Evolutionary conservation across 2,888 invertebrate genomes (phyloP).

Genomic region (Cerastis leucographa): DNA sequence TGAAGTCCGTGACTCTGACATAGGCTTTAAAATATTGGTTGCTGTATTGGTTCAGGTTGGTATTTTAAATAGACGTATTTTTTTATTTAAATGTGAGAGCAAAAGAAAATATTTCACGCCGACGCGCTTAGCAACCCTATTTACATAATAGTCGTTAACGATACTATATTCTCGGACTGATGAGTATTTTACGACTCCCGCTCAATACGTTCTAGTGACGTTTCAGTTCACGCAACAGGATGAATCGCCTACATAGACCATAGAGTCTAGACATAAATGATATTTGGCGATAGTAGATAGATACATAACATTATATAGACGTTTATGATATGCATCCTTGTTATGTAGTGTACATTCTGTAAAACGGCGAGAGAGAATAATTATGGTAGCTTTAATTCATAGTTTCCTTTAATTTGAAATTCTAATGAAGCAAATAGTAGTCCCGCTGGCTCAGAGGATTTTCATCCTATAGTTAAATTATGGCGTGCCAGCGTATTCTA

Average conservation of each 20-base stretch:
- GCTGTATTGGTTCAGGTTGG: neutral
- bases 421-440: constrained; percentile 6
- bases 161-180: constrained; percentile 32
- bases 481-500: neutral
- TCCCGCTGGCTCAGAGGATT: neutral
- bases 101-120: constrained; percentile 2
- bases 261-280: constrained; percentile 3
- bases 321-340: constrained; percentile 2
- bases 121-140: constrained; percentile 25
- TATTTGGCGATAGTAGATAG: constrained; percentile 20
- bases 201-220: constrained; percentile 43
- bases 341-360: constrained; percentile 3
- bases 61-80: neutral
- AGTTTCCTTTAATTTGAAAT: constrained; percentile 44
- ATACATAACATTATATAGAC: neutral
- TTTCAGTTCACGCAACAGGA: constrained; percentile 27
- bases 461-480: neutral
- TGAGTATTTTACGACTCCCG: constrained; percentile 52
- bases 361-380: constrained; percentile 18
- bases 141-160: constrained; percentile 38
- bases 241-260: constrained; percentile 9
- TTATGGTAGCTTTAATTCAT: constrained; percentile 34
- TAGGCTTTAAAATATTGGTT: too few species aligned
- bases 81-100: too few species aligned
- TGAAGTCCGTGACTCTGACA: constrained; percentile 26